Evolutionary conservation across 2,888 invertebrate genomes (phyloP).

Genomic region (Melanchra persicariae): DNA sequence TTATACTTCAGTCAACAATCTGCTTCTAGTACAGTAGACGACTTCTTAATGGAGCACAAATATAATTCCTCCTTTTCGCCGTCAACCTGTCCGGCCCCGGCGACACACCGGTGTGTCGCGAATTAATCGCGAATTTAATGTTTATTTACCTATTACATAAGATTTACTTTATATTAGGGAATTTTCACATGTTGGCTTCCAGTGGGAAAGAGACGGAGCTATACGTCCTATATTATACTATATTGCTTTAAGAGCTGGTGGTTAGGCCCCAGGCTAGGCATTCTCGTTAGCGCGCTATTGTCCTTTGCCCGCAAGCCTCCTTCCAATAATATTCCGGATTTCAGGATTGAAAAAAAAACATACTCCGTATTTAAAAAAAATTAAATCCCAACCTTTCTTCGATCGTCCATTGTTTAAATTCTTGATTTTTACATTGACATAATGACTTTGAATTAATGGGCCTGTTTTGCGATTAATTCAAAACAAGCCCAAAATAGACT

Average conservation of each 20-base stretch:
- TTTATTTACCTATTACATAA: too few species aligned
- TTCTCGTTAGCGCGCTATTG: conserved; percentile 8
- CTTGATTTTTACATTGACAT: conserved; percentile 30
- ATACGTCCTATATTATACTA: too few species aligned
- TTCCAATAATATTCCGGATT: background rate
- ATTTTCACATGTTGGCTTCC: too few species aligned
- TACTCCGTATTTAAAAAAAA: background rate
- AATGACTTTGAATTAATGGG: conserved; percentile 27
- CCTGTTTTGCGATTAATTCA: conserved; percentile 35
- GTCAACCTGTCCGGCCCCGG: too few species aligned
- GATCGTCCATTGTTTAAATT: conserved; percentile 35
- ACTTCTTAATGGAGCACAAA: conserved; percentile 4
- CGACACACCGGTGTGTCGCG: too few species aligned
- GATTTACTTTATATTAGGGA: too few species aligned
- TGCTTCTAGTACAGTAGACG: too few species aligned
- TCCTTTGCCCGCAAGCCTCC: background rate
- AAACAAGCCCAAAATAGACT: conserved; percentile 41
- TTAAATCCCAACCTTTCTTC: background rate
- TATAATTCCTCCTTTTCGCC: background rate
- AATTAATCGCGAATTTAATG: too few species aligned
- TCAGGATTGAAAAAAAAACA: background rate
- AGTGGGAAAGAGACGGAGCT: too few species aligned
- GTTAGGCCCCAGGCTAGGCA: background rate
- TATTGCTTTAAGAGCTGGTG: too few species aligned
- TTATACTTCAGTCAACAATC: background rate